Evolutionary conservation across 30 jellyfish, hydroid and myxozoan genomes (phyloP), one percentile per base, ranked within the genome.

Genomic region (Turritopsis rubra): DNA sequence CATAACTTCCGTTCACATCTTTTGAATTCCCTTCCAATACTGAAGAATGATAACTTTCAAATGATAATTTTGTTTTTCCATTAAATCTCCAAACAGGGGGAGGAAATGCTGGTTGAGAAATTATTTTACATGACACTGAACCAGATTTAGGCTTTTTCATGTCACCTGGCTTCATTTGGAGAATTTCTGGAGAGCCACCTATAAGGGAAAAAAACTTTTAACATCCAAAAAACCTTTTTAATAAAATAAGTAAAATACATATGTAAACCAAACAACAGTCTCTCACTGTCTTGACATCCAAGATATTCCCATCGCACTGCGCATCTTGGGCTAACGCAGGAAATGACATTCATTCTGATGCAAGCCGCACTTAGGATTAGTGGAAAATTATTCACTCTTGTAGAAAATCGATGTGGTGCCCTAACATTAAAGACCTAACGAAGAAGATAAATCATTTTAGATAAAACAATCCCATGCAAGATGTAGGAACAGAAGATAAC

Each of bases 331-430:
- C 16, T 9, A 22, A 7, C 16, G 23, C 77, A 68, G 8, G 16
- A 19, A n/a, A 22, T 68, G 9, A 22, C 23, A 1, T 1, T 30
- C 71, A 77, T 1, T 28, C 85, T 30, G 19, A 77, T 25, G 53
- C 85, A 77, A 18, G 22, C 52, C 17, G 85, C 85, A n/a, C 19
- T 16, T 17, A 77, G 3, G 18, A n/a, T 27, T 22, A 77, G 1
- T 19, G 85, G 85, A 1, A 77, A 77, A 16, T 77, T 16, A 18
- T 24, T 1, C 28, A 77, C 85, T 29, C 7, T 52, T 77, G 85
- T 77, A 26, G 72, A 60, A 8, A 22, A 77, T 1, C 85, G 70
- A 77, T 24, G 1, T 3, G 66, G 41, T 25, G 85, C 23, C n/a
- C n/a, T n/a, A 19, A 72, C 85, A 25, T 16, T 68, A 1, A 27